Evolutionary conservation across 2,113 vertebrate species (phyloP), one percentile per base, ranked within the genome.

Genomic region (Calyptomena viridis): DNA sequence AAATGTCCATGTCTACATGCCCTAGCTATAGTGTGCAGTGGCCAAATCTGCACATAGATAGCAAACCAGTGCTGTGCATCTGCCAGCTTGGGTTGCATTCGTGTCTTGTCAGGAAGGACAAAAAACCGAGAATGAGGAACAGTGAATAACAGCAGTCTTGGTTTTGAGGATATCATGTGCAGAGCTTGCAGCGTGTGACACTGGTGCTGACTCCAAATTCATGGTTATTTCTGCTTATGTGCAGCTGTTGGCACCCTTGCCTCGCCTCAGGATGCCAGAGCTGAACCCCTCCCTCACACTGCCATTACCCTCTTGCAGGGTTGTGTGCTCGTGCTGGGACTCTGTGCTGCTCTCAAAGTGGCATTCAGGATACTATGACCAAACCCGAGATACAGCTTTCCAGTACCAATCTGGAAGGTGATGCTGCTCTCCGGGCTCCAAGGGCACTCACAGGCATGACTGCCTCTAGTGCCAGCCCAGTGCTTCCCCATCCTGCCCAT

Each of bases 1-100:
- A 40, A 87, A 56, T 20, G 13, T 12, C 55, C 3, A 0, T 0
- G 1, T 13, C 46, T 55, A 1, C 1, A 0, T 72, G 19, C 8
- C n/a, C 33, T 42, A 81, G 35, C 39, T 69, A 42, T 17, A 33
- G 52, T 0, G 1, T 33, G 15, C 12, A 6, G 35, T 37, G 37
- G 40, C 47, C 72, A 75, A 52, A 87, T 42, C 19, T 81, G 60
- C 40, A 17, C 4, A 7, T 5, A 31, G 40, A 28, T 3, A 50
- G 52, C 28, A 71, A 76, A 84, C 20, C 39, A 81, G 35, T 8
- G 40, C 68, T 25, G 58, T 24, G 42, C 47, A 73, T 44, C 72
- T 68, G n/a, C 68, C 64, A 72, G 67, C 16, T 1, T 23, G 76
- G 67, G 35, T 47, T 91, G 35, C 0, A 0, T 24, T 50, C 7